A percentile compares a stretch with the other conserved stretches of the same genome.
Conservation (phyloP, 2,888 invertebrate species). For the Chloromyia formosa region DNA sequence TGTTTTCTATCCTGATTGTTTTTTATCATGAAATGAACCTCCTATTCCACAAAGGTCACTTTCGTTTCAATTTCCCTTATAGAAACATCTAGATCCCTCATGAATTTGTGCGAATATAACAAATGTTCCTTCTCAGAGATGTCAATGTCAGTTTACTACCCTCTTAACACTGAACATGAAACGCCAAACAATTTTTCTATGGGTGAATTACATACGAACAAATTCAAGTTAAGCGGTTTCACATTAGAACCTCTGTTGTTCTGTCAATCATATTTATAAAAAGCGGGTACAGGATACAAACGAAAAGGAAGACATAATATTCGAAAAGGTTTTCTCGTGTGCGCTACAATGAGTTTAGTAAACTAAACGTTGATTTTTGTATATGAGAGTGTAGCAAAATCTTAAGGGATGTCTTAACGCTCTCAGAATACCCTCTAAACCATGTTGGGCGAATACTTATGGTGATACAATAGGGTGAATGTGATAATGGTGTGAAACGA, state of each 20-base stretch:
- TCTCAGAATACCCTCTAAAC: too few relatives aligned
- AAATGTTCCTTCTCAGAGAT: slow-evolving; percentile 29
- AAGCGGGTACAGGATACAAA: neutral
- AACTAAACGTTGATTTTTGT: neutral
- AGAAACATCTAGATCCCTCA: neutral
- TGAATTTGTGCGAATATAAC: slow-evolving; percentile 13
- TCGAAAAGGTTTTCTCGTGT: neutral
- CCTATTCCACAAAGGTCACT: too few relatives aligned
- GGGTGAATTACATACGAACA: neutral
- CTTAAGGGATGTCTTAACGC: too few relatives aligned
- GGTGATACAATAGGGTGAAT: too few relatives aligned
- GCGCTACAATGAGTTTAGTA: neutral
- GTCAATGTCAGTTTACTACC: slow-evolving; percentile 33
- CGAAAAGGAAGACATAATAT: neutral
- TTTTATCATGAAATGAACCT: too few relatives aligned
- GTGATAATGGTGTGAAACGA: too few relatives aligned
- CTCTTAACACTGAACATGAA: neutral
- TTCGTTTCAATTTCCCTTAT: neutral
- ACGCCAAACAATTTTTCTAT: slow-evolving; percentile 15
- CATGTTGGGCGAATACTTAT: too few relatives aligned
- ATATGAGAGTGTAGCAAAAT: too few relatives aligned
- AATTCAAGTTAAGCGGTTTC: slow-evolving; percentile 31
- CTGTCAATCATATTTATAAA: slow-evolving; percentile 30
- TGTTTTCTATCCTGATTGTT: too few relatives aligned
- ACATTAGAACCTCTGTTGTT: neutral